These are phyloP conservation scores for Ceratina australensis DNA, from an alignment of 1,140 invertebrate genomes.

Conservation along the genomic window DNA sequence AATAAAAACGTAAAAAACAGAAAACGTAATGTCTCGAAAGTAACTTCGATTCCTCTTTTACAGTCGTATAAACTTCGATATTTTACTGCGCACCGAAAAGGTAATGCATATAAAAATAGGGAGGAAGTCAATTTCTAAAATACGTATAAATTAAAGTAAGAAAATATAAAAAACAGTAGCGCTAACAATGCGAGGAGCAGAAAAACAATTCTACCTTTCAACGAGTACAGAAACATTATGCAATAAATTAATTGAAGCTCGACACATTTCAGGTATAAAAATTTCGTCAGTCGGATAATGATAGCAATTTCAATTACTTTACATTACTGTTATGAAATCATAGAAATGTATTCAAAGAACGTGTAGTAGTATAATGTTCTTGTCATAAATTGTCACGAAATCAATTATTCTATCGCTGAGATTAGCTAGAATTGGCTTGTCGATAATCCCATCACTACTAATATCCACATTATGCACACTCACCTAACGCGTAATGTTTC, in stretches of 20 bases:
- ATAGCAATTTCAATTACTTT: too few relatives aligned
- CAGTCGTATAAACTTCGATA: constrained; percentile 7
- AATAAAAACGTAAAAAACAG: constrained; percentile 3
- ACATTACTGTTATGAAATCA: background rate
- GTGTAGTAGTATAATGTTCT: background rate
- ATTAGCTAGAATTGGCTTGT: background rate
- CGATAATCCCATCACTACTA: background rate
- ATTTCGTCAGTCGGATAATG: background rate
- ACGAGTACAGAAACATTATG: background rate
- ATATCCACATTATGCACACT: background rate
- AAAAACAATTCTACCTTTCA: too few relatives aligned
- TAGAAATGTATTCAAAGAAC: background rate
- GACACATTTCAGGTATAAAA: background rate
- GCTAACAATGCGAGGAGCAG: background rate
- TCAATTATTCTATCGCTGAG: background rate
- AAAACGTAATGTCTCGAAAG: too few relatives aligned
- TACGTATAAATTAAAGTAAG: background rate
- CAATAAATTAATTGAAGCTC: constrained; percentile 1
- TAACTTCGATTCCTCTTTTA: background rate
- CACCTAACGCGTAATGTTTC: background rate
- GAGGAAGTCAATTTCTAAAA: background rate
- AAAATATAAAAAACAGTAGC: background rate
- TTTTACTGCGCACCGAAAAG: background rate
- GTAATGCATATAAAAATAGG: background rate
- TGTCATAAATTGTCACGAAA: background rate